Evolutionary conservation across 2,797 vertebrate genomes (phyloP).

Genomic region (Nannoperca obscura): DNA sequence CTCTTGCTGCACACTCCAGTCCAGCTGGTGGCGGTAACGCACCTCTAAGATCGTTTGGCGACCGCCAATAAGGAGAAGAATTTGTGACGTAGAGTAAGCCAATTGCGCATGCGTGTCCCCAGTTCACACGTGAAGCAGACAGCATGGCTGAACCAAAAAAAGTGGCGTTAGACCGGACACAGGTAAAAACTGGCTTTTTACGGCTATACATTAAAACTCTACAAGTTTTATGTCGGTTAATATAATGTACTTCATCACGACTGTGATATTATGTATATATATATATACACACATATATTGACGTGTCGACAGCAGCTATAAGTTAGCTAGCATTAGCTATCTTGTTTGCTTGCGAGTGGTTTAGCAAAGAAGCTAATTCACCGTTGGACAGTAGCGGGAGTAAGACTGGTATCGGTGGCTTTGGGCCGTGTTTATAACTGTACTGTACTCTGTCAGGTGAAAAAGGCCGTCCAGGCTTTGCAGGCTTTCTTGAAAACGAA

Average conservation of each 20-base stretch:
- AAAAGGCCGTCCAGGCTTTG: constrained; percentile 87
- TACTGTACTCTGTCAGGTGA: constrained; percentile 79
- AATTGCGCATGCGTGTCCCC: constrained; percentile 63
- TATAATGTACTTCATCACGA: rapidly evolving
- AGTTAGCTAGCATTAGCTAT: not conserved
- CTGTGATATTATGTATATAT: too few species aligned
- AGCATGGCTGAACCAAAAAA: constrained; percentile 72
- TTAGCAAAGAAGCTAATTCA: constrained; percentile 49
- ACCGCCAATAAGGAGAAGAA: too few species aligned
- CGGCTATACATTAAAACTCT: rapidly evolving
- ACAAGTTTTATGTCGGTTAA: rapidly evolving
- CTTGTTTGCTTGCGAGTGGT: not conserved
- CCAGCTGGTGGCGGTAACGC: too few species aligned
- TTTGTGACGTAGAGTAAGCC: constrained; percentile 7
- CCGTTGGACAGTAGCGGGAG: not conserved
- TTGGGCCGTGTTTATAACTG: not conserved
- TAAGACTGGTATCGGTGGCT: not conserved
- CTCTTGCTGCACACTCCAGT: too few species aligned
- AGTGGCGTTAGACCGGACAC: constrained; percentile 61
- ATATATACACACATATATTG: not conserved
- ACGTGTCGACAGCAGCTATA: not conserved
- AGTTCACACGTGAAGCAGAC: constrained; percentile 63
- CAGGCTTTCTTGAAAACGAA: constrained; percentile 84
- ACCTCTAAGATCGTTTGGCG: too few species aligned
- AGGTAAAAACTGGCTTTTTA: constrained; percentile 62